These are phyloP conservation scores for Apostichopus leukothele DNA, from an alignment of 53 echinoderm and acorn worm genomes.

Conservation along the genomic window DNA sequence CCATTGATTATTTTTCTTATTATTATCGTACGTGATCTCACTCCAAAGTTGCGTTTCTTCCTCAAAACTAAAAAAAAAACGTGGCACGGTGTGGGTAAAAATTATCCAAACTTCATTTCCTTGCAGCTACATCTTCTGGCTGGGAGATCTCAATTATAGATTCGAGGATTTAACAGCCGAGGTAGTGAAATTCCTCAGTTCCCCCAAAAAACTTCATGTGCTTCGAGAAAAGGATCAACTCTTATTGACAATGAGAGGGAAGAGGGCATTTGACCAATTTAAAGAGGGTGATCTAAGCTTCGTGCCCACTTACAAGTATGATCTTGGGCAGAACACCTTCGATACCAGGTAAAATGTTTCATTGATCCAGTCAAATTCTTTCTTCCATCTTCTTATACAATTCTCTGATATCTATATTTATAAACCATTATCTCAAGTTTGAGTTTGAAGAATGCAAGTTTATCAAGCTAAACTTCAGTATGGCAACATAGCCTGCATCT, in stretches of 20 bases:
- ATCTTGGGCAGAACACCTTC: conserved; percentile 62
- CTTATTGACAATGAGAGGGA: conserved; percentile 62
- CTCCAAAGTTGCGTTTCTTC: too few species aligned
- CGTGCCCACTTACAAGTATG: conserved; percentile 92
- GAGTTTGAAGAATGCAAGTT: not conserved
- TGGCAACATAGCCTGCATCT: too few species aligned
- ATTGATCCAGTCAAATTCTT: not conserved
- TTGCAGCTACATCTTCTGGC: conserved; percentile 80
- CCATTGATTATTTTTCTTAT: too few species aligned
- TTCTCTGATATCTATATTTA: too few species aligned
- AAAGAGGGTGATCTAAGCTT: conserved; percentile 70
- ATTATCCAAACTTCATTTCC: not conserved
- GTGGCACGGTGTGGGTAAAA: too few species aligned
- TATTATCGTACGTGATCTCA: too few species aligned
- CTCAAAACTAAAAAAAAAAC: too few species aligned
- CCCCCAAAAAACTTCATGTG: conserved; percentile 71
- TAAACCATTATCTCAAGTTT: not conserved
- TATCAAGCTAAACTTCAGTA: not conserved
- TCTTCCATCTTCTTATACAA: too few species aligned
- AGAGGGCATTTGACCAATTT: conserved; percentile 67
- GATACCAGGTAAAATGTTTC: conserved; percentile 69
- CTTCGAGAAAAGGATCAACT: conserved; percentile 88
- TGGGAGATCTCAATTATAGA: conserved; percentile 93
- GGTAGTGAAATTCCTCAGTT: conserved; percentile 64
- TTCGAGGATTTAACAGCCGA: conserved; percentile 74